A percentile compares a stretch with the other conserved stretches of the same genome.
Evolutionary conservation across 2,888 invertebrate species (phyloP).

Genomic region (Cylloceria caligata): DNA sequence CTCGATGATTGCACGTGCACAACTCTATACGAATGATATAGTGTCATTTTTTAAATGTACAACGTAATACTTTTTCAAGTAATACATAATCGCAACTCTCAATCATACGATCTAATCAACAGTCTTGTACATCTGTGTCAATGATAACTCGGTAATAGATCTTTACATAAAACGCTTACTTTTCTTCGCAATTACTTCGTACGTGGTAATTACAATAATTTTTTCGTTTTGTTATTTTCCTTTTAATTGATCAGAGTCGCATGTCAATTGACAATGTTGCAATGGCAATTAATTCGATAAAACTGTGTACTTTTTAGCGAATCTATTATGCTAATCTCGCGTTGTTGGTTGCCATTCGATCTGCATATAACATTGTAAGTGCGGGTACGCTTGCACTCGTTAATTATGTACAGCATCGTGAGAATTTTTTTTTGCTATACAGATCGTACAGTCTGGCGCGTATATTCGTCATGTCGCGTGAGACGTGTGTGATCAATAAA

Average conservation of each 20-base stretch:
- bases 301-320: neutral
- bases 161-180: neutral
- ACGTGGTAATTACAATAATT: neutral
- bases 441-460: slow-evolving; percentile 46
- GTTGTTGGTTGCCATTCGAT: neutral
- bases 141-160: neutral
- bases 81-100: neutral
- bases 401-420: neutral
- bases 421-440: neutral
- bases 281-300: slow-evolving; percentile 6
- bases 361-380: slow-evolving; percentile 16
- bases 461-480: slow-evolving; percentile 76
- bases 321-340: neutral
- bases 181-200: slow-evolving; percentile 7
- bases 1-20: neutral
- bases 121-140: neutral
- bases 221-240: neutral
- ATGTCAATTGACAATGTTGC: slow-evolving; percentile 2
- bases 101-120: neutral
- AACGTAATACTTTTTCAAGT: neutral
- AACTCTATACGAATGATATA: neutral
- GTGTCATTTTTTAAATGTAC: neutral
- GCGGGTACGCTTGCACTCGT: neutral
- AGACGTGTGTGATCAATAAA: slow-evolving; percentile 83
- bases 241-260: neutral